A percentile compares a stretch with the other conserved stretches of the same genome.
Evolutionary conservation across 2,888 invertebrate genomes (phyloP).

Genomic region (Rhimphoctona megacephalus): DNA sequence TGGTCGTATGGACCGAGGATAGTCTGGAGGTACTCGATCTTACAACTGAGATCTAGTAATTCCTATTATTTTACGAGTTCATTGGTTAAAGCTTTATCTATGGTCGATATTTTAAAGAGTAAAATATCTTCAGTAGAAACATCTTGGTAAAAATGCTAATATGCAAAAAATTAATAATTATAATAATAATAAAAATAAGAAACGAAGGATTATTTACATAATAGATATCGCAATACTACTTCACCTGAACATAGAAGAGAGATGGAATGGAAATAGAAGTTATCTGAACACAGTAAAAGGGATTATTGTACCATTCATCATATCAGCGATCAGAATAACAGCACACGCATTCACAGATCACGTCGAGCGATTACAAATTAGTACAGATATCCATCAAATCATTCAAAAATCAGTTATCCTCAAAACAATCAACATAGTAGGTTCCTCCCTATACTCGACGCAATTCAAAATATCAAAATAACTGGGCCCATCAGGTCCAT

Average conservation of each 20-base stretch:
- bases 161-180: neutral
- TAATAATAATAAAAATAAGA: neutral
- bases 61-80: conserved; percentile 39
- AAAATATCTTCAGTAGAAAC: neutral
- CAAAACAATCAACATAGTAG: neutral
- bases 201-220: too few species aligned
- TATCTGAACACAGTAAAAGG: too few species aligned
- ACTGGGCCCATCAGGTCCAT: too few species aligned
- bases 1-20: neutral
- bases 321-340: neutral
- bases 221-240: too few species aligned
- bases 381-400: neutral
- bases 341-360: neutral
- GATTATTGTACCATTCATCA: too few species aligned
- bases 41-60: conserved; percentile 20
- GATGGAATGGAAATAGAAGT: too few species aligned
- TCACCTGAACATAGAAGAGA: too few species aligned
- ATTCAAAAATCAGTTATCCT: neutral
- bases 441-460: neutral
- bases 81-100: neutral
- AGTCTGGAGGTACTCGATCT: conserved; percentile 52
- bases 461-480: neutral
- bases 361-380: neutral
- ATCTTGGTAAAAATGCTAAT: neutral
- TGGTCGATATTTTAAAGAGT: neutral